These are phyloP conservation scores for Autographa gamma DNA, from an alignment of 2,888 invertebrate species.

Conservation along the genomic window DNA sequence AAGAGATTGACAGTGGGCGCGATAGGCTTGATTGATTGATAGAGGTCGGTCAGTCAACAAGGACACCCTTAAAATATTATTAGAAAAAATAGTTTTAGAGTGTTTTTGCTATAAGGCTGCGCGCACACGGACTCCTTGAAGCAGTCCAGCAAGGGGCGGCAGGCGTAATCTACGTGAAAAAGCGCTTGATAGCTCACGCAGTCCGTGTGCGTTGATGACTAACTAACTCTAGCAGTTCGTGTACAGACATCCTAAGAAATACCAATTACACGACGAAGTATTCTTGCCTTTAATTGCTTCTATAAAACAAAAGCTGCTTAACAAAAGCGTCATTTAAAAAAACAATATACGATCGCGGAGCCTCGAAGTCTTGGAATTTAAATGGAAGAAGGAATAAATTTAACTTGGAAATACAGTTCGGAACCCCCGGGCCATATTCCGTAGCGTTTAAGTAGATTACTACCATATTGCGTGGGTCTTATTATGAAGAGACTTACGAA, in stretches of 20 bases:
- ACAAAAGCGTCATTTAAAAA: background rate
- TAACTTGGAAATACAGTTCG: slow-evolving; percentile 11
- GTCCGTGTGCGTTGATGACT: too few species aligned
- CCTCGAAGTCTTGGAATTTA: slow-evolving; percentile 17
- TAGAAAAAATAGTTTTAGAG: too few species aligned
- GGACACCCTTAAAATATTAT: too few species aligned
- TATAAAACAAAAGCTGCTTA: slow-evolving; percentile 1
- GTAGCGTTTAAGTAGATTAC: slow-evolving; percentile 43
- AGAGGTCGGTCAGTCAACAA: too few species aligned
- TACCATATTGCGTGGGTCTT: slow-evolving; percentile 14
- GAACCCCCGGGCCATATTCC: slow-evolving; percentile 22
- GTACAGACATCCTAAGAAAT: background rate
- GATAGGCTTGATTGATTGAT: too few species aligned
- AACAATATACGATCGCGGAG: background rate
- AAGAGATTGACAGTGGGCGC: too few species aligned
- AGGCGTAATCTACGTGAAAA: too few species aligned
- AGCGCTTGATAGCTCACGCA: too few species aligned
- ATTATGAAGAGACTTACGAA: slow-evolving; percentile 15
- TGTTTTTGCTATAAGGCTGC: too few species aligned
- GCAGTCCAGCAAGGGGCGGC: too few species aligned
- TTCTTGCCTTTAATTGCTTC: background rate
- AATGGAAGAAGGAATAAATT: background rate
- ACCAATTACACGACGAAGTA: background rate
- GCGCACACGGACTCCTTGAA: too few species aligned
- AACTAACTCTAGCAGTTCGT: too few species aligned